Conservation (phyloP, 2,888 invertebrate genomes). For the Temnothorax ravouxi region DNA sequence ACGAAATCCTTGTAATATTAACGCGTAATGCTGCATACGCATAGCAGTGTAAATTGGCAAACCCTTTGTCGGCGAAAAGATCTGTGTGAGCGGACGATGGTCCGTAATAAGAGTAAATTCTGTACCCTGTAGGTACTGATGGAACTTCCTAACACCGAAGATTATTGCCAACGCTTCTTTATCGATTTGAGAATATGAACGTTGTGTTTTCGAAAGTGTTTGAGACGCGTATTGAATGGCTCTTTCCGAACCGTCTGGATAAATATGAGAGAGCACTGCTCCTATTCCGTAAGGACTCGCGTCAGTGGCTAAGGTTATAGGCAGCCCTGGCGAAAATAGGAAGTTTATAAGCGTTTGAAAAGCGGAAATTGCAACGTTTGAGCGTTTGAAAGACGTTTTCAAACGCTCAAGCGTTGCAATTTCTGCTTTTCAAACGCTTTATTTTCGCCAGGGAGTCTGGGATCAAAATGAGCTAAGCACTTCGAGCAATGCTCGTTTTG, state of each 20-base stretch:
- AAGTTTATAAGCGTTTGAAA: no score
- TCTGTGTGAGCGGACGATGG: constrained; percentile 44
- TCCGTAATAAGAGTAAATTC: constrained; percentile 61
- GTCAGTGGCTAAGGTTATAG: constrained; percentile 53
- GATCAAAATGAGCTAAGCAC: constrained; percentile 54
- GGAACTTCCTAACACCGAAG: constrained; percentile 60
- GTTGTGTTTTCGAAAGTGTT: constrained; percentile 49
- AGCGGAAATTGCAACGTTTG: no score
- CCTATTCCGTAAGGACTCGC: constrained; percentile 57
- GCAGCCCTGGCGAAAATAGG: no score
- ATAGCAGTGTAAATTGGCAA: constrained; percentile 56
- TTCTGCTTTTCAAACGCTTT: no score
- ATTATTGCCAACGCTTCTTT: constrained; percentile 34
- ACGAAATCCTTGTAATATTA: not conserved
- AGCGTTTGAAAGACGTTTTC: no score
- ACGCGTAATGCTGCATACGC: constrained; percentile 53
- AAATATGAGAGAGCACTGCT: constrained; percentile 57
- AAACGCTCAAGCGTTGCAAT: no score
- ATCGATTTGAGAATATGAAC: constrained; percentile 58
- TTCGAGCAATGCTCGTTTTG: constrained; percentile 46
- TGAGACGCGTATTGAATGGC: constrained; percentile 57
- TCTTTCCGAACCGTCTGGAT: constrained; percentile 35
- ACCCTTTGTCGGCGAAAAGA: constrained; percentile 59
- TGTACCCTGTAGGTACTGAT: constrained; percentile 57
- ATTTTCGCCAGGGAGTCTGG: no score